phyloP scores from a whole-genome alignment of 2,888 invertebrate genomes.

The Cantharis lateralis region DNA sequence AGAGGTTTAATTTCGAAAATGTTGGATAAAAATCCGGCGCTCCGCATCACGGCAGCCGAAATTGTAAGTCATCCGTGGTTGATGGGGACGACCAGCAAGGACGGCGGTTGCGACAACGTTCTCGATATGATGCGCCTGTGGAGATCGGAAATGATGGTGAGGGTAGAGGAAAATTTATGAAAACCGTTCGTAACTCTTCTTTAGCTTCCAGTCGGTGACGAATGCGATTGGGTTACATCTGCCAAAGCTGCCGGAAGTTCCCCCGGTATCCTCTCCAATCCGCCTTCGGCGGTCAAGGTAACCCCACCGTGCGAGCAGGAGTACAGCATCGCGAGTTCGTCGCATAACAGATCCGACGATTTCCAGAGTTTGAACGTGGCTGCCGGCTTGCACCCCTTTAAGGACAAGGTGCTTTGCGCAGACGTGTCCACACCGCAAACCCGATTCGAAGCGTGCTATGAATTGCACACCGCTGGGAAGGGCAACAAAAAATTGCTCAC shows the following conservation, averaged over 20 bases:
- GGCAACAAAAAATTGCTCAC: not conserved
- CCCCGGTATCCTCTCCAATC: not conserved
- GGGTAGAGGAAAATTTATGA: not conserved
- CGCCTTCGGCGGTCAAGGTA: not conserved
- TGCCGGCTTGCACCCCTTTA: slow-evolving; percentile 12
- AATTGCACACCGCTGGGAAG: not conserved
- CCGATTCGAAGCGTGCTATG: not conserved
- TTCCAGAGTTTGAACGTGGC: slow-evolving; percentile 16
- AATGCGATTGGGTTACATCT: slow-evolving; percentile 31
- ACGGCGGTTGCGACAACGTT: slow-evolving; percentile 49
- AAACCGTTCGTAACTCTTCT: not conserved
- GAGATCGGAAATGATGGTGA: slow-evolving; percentile 51
- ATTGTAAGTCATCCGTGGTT: slow-evolving; percentile 58
- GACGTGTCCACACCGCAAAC: not conserved
- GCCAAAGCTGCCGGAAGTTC: slow-evolving; percentile 13
- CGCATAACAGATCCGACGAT: not conserved
- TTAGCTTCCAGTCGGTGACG: slow-evolving; percentile 25
- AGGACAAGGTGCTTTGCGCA: not conserved
- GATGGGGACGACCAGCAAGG: slow-evolving; percentile 36
- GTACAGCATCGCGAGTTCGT: not conserved
- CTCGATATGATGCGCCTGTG: slow-evolving; percentile 56
- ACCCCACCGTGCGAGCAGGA: not conserved
- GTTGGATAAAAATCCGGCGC: slow-evolving; percentile 59
- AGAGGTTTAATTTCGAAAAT: slow-evolving; percentile 56
- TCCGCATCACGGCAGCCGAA: slow-evolving; percentile 60